These are phyloP conservation scores for Erinaceus europaeus DNA, from an alignment of 2,113 vertebrate genomes.

Conservation along the genomic window DNA sequence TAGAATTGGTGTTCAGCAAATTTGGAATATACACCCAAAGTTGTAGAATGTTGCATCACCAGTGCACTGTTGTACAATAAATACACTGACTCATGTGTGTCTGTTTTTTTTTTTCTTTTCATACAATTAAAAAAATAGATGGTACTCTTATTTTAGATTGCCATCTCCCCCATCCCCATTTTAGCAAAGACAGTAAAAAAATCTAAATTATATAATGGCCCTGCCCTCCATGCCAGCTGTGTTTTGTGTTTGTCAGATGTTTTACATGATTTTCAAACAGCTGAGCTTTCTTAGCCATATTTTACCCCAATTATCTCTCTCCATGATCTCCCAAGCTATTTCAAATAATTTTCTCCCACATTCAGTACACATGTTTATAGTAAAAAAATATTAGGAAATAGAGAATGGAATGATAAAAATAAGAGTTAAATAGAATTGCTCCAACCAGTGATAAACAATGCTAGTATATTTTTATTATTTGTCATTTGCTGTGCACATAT, in stretches of 20 bases:
- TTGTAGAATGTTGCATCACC: not conserved
- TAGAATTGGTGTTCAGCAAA: not conserved
- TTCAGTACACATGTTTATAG: slow-evolving; percentile 68
- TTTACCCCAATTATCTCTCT: slow-evolving; percentile 67
- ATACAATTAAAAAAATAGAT: slow-evolving; percentile 41
- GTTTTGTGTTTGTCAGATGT: slow-evolving; percentile 63
- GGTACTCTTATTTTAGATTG: slow-evolving; percentile 54
- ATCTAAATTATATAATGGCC: slow-evolving; percentile 63
- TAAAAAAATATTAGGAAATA: slow-evolving; percentile 56
- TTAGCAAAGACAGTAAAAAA: slow-evolving; percentile 59
- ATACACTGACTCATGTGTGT: too few species aligned
- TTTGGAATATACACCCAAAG: not conserved
- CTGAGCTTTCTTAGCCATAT: slow-evolving; percentile 57
- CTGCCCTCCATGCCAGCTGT: slow-evolving; percentile 61
- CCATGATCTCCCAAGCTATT: slow-evolving; percentile 64
- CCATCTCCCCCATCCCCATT: slow-evolving; percentile 44
- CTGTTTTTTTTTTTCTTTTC: too few species aligned
- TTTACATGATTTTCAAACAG: slow-evolving; percentile 69
- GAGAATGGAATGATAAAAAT: slow-evolving; percentile 51
- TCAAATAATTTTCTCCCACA: slow-evolving; percentile 59
- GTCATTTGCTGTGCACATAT: not conserved
- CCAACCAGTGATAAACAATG: not conserved
- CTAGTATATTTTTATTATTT: not conserved
- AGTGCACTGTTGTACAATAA: not conserved
- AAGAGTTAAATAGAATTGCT: not conserved